phyloP scores from a whole-genome alignment of 2,113 vertebrate genomes.

The Megalops atlanticus region DNA sequence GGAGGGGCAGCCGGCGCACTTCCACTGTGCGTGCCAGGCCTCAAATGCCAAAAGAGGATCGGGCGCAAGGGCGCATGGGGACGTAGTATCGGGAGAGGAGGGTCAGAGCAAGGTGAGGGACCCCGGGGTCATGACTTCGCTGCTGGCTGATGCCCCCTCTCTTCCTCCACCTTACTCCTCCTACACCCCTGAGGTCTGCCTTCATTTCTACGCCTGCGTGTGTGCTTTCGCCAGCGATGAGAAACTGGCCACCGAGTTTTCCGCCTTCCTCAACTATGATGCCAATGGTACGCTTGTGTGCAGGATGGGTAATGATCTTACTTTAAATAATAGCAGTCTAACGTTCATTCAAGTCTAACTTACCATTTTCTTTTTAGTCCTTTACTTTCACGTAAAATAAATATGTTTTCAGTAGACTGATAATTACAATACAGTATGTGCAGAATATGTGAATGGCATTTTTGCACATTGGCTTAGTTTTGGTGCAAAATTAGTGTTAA shows the following conservation, averaged over 20 bases:
- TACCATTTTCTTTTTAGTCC: too few relatives aligned
- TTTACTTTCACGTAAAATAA: not conserved
- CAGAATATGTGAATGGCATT: too few relatives aligned
- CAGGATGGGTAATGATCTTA: not conserved
- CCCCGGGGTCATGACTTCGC: not conserved
- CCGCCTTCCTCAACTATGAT: constrained; percentile 75
- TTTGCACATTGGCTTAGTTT: too few relatives aligned
- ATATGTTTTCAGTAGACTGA: too few relatives aligned
- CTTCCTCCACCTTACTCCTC: not conserved
- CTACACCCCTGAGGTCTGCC: constrained; percentile 62
- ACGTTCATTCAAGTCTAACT: too few relatives aligned
- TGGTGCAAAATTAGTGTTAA: too few relatives aligned
- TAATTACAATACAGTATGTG: too few relatives aligned
- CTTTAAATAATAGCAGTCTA: not conserved
- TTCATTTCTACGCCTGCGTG: constrained; percentile 92
- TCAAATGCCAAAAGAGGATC: not conserved
- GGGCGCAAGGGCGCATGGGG: constrained; percentile 12
- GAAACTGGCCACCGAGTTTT: constrained; percentile 82
- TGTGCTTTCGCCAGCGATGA: constrained; percentile 89
- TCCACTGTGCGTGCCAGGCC: constrained; percentile 60
- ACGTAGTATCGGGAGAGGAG: not conserved
- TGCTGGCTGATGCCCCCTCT: not conserved
- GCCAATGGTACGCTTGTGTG: constrained; percentile 64
- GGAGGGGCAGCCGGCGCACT: constrained; percentile 34
- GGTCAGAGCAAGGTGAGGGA: not conserved